Evolutionary conservation across 1,140 invertebrate genomes (phyloP), one percentile per base, ranked within the genome.

Genomic region (Drosophila funebris): DNA sequence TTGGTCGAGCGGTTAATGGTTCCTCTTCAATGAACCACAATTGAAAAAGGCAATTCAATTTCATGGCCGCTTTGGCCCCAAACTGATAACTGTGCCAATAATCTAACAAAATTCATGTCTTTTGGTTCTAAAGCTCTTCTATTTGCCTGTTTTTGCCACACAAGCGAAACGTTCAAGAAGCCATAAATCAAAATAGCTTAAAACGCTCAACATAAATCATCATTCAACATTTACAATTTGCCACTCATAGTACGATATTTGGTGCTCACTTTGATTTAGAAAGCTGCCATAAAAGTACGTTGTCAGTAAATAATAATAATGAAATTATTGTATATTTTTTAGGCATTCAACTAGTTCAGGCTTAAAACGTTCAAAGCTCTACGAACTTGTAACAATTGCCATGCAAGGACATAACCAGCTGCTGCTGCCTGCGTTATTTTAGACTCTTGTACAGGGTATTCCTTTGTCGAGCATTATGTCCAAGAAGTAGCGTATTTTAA

Each of bases 121-220:
- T 54, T 36, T 14, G 31, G 24, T 16, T 29, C 13, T 14, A 29
- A 13, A 63, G 39, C 39, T 58, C 58, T 48, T 56, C 56, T 67
- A 66, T 80, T 43, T 36, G 39, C 44, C 46, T 20, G 33, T 62
- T 37, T 18, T 11, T 18, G 29, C 52, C 18, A 14, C 37, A 41
- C 37, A 29, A 58, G 29, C 66, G n/a, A 61, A 43, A 60, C 24
- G 54, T 14, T 46, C 14, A 44, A 27, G 36, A 68, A 79, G 79
- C 76, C 72, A 69, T 83, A 83, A 83, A 79, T 83, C 72, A 83
- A 83, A 79, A 69, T 63, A 79, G 79, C 71, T 76, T 79, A 72
- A 72, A 71, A 66, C 16, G 56, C 44, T 71, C 52, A 54, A 50
- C 63, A 71, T 74, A 78, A 82, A 78, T 82, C 74, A 27, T 33